Percentiles rank a stretch among this genome's conserved stretches.
Evolutionary conservation across 92 coral and sea anemone genomes (phyloP).

Genomic region (Porites evermanni): DNA sequence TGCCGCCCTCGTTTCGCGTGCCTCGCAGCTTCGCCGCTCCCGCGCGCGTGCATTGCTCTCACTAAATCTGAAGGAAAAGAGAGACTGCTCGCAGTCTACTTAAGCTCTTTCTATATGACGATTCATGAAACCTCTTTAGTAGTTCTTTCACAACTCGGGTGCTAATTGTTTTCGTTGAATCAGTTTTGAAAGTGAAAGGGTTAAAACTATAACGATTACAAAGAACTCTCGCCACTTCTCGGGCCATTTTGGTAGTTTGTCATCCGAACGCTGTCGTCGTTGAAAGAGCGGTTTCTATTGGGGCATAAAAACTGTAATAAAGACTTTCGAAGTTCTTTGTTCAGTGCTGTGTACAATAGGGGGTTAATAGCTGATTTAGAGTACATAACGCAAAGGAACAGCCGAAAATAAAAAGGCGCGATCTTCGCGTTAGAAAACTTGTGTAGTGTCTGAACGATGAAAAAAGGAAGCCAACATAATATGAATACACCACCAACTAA

Average conservation of each 20-base stretch:
- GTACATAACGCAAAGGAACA: slow-evolving; percentile 90
- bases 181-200: not conserved
- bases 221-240: slow-evolving; percentile 8
- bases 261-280: slow-evolving; percentile 8
- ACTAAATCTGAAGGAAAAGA: no score
- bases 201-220: not conserved
- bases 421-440: slow-evolving; percentile 79
- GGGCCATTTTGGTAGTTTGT: not conserved
- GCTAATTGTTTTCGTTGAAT: no score
- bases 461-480: slow-evolving; percentile 94
- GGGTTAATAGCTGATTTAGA: slow-evolving; percentile 96
- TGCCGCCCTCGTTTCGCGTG: no score
- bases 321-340: slow-evolving; percentile 83
- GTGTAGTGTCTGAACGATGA: slow-evolving; percentile 84
- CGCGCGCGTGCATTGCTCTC: no score
- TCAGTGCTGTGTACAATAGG: slow-evolving; percentile 74
- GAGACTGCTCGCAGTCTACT: no score
- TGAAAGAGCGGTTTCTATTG: slow-evolving; percentile 1
- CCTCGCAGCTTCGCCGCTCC: no score
- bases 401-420: slow-evolving; percentile 69
- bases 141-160: no score
- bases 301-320: slow-evolving; percentile 47
- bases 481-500: slow-evolving; percentile 92
- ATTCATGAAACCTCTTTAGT: no score
- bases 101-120: no score